These are phyloP conservation scores for Cataglyphis albicans DNA, from an alignment of 2,888 invertebrate species.

Conservation along the genomic window DNA sequence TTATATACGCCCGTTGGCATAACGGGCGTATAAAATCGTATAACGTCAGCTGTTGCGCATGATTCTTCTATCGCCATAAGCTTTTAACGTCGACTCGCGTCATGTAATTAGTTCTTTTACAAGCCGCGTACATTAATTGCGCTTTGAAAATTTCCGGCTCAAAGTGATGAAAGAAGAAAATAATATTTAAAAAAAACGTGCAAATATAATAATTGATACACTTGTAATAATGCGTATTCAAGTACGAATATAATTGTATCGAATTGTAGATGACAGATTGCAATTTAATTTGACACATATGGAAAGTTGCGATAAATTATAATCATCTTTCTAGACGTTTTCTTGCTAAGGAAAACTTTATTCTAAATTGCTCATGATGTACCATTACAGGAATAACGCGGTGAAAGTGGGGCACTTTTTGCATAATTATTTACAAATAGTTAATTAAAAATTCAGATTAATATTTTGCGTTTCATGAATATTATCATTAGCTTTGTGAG, in stretches of 20 bases:
- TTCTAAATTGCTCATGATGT: not conserved
- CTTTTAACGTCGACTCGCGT: constrained; percentile 21
- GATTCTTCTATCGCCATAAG: constrained; percentile 36
- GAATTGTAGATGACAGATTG: constrained; percentile 1
- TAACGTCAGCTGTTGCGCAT: constrained; percentile 26
- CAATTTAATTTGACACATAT: not conserved
- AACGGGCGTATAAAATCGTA: too few relatives aligned
- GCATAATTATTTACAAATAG: not conserved
- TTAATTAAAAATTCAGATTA: not conserved
- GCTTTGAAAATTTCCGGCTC: not conserved
- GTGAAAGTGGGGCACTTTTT: not conserved
- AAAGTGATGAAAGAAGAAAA: not conserved
- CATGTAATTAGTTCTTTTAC: constrained; percentile 23
- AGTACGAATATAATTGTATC: not conserved
- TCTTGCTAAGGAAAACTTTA: not conserved
- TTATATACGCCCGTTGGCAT: not conserved
- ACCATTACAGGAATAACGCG: not conserved
- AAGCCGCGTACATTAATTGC: not conserved
- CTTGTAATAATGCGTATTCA: not conserved
- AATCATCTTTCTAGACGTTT: not conserved
- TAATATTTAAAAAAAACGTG: not conserved
- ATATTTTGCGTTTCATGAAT: not conserved
- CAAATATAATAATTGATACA: not conserved
- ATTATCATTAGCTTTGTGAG: not conserved
- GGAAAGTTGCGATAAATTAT: constrained; percentile 7